Conservation (phyloP, 2,113 vertebrate genomes). For the Synodontis membranacea region DNA sequence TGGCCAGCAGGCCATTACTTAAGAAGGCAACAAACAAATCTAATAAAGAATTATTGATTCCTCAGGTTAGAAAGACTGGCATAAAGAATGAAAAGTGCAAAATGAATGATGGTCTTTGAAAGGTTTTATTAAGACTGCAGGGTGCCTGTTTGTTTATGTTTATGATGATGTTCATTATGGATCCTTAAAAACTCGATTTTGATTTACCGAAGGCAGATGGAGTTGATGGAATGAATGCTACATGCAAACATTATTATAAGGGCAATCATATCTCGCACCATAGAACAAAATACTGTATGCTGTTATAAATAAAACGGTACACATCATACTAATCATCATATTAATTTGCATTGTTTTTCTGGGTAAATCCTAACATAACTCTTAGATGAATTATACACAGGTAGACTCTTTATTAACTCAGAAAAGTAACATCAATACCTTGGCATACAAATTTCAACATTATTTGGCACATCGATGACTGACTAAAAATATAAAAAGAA, state of each 20-base stretch:
- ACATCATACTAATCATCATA: neutral
- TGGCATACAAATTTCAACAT: conserved; percentile 29
- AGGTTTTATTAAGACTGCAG: neutral
- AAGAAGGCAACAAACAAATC: neutral
- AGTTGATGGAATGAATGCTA: neutral
- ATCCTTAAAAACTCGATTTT: neutral
- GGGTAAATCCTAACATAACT: neutral
- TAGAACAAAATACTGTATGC: neutral
- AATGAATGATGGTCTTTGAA: neutral
- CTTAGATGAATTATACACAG: neutral
- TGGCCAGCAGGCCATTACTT: neutral
- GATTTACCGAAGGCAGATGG: neutral
- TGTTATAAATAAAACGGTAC: neutral
- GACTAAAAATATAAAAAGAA: conserved; percentile 15
- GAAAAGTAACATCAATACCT: conserved; percentile 5
- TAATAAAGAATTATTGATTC: neutral
- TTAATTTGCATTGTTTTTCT: neutral
- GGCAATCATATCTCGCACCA: neutral
- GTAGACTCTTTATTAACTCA: conserved; percentile 18
- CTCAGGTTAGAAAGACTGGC: neutral
- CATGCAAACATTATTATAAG: neutral
- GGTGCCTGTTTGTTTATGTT: neutral
- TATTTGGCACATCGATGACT: conserved; percentile 42
- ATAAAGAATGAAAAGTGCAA: neutral
- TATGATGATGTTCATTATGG: neutral